Conservation (phyloP, 1,140 invertebrate species). For the Leptoteleia sp. region DNA sequence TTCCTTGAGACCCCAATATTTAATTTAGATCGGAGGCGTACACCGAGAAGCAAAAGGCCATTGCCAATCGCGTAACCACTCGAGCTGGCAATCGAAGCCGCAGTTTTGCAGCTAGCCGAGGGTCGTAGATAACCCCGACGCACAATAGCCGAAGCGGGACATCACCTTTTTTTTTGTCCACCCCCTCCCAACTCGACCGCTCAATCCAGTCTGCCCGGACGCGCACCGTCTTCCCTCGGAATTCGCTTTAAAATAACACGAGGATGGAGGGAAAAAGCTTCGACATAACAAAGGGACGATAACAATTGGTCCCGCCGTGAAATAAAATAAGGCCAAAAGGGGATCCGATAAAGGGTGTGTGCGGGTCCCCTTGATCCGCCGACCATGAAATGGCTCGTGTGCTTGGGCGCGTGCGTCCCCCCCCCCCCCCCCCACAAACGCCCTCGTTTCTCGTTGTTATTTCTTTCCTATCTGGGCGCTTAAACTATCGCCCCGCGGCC, state of each 20-base stretch:
- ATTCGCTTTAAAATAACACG: slow-evolving; percentile 49
- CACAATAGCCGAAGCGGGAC: slow-evolving; percentile 25
- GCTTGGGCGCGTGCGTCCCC: slow-evolving; percentile 18
- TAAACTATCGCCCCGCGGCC: slow-evolving; percentile 56
- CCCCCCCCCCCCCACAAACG: too few species aligned
- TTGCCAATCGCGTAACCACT: too few species aligned
- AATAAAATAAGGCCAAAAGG: slow-evolving; percentile 21
- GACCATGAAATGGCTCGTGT: slow-evolving; percentile 65
- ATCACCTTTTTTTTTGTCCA: slow-evolving; percentile 50
- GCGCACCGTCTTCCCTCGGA: slow-evolving; percentile 21
- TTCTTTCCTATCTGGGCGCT: slow-evolving; percentile 57
- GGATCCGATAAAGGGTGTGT: slow-evolving; percentile 42
- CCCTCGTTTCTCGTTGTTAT: slow-evolving; percentile 60
- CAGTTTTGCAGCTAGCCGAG: slow-evolving; percentile 8
- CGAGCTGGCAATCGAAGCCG: neutral
- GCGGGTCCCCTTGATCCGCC: slow-evolving; percentile 63
- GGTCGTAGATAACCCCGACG: slow-evolving; percentile 25
- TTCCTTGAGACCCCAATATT: too few species aligned
- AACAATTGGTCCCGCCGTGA: slow-evolving; percentile 42
- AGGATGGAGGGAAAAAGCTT: slow-evolving; percentile 2
- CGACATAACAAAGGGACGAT: slow-evolving; percentile 43
- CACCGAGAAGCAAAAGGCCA: too few species aligned
- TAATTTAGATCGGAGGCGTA: too few species aligned
- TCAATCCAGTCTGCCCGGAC: slow-evolving; percentile 32
- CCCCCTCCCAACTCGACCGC: slow-evolving; percentile 26